Evolutionary conservation across 2,797 vertebrate species (phyloP).

Genomic region (Enteromius fasciolatus): DNA sequence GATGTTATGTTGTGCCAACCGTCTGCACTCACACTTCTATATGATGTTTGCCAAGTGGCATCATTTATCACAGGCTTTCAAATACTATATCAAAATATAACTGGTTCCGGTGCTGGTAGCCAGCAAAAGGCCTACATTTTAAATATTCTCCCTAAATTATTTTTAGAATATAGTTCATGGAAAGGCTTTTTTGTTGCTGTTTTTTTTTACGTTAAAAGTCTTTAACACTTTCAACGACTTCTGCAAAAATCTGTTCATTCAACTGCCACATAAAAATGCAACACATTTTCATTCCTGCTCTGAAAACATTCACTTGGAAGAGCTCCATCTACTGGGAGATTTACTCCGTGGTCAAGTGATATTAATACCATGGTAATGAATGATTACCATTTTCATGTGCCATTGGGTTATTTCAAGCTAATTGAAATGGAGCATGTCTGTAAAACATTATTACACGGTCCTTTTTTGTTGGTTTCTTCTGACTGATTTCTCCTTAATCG

Average conservation of each 20-base stretch:
- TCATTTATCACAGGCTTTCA: background rate
- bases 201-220: background rate
- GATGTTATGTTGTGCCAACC: background rate
- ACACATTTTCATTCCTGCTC: background rate
- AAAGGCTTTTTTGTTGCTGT: background rate
- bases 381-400: background rate
- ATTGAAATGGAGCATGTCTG: background rate
- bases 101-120: no score
- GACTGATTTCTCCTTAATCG: background rate
- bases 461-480: background rate
- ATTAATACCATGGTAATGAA: background rate
- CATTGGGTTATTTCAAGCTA: background rate
- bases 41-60: background rate
- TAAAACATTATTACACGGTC: background rate
- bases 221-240: background rate
- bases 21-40: background rate
- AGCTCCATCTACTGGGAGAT: constrained; percentile 46
- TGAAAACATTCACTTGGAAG: background rate
- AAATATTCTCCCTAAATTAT: background rate
- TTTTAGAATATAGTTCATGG: background rate
- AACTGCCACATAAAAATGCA: background rate
- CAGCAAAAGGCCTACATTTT: background rate
- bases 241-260: background rate
- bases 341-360: background rate
- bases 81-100: background rate